Evolutionary conservation across 2,888 invertebrate species (phyloP).

Genomic region (Callyntrura guangdongensis): DNA sequence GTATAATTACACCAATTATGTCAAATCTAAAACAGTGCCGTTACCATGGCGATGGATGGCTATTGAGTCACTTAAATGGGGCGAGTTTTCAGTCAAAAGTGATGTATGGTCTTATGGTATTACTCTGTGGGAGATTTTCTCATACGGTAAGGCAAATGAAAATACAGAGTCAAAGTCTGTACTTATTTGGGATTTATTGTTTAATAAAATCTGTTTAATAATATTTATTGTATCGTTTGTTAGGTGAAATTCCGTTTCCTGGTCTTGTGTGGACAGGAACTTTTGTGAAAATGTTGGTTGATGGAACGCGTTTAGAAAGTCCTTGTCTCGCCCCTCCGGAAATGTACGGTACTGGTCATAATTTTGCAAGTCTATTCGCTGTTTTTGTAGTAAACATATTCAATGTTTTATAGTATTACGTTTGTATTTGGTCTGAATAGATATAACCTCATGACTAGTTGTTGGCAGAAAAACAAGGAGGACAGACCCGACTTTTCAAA

Average conservation of each 20-base stretch:
- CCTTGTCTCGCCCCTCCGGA: conserved; percentile 57
- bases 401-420: too few species aligned
- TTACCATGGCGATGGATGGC: conserved; percentile 61
- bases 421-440: too few species aligned
- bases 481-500: too few species aligned
- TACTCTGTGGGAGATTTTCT: conserved; percentile 68
- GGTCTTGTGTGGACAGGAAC: conserved; percentile 70
- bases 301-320: conserved; percentile 68
- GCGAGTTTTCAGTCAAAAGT: conserved; percentile 37
- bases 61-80: conserved; percentile 43
- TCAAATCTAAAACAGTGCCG: not conserved
- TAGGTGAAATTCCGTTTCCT: conserved; percentile 75
- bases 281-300: conserved; percentile 66
- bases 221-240: not conserved
- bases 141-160: too few species aligned
- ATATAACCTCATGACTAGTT: too few species aligned
- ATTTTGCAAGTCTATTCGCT: too few species aligned
- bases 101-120: conserved; percentile 64
- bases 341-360: conserved; percentile 32
- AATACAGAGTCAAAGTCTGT: too few species aligned
- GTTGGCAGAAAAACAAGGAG: too few species aligned
- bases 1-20: conserved; percentile 12
- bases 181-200: too few species aligned
- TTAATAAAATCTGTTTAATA: too few species aligned
- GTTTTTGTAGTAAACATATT: too few species aligned